Percentiles rank a stretch among this genome's conserved stretches.
phyloP scores from a whole-genome alignment of 2,113 vertebrate species.

The Myrmecophaga tridactyla region DNA sequence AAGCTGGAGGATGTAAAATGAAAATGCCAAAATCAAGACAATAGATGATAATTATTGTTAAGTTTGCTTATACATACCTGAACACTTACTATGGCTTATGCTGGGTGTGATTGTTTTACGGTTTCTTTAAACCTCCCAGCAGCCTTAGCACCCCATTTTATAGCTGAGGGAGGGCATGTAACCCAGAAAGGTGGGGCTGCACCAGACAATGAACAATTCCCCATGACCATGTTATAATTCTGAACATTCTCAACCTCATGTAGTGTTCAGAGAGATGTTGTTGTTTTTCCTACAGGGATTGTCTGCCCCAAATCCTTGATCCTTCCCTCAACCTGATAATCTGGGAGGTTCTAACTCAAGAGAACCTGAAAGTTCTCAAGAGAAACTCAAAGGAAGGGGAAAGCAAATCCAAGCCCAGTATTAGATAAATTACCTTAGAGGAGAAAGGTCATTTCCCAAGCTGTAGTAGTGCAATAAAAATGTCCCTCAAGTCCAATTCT shows the following conservation, averaged over 20 bases:
- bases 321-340: background rate
- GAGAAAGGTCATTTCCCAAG: background rate
- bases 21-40: background rate
- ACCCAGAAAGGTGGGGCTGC: background rate
- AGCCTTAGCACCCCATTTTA: background rate
- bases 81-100: background rate
- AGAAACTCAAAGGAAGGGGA: background rate
- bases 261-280: background rate
- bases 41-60: background rate
- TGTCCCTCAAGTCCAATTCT: background rate
- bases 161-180: background rate
- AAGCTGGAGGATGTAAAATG: background rate
- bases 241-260: background rate
- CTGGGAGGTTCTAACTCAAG: background rate
- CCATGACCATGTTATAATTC: background rate
- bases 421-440: background rate
- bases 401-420: background rate
- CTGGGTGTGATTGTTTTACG: background rate
- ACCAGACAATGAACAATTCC: background rate
- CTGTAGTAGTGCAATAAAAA: background rate
- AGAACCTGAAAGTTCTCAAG: background rate
- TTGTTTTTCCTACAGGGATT: background rate
- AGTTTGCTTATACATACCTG: background rate
- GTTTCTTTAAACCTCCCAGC: background rate
- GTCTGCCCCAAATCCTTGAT: background rate